phyloP scores from a whole-genome alignment of 2,888 invertebrate genomes.

The Thecophora atra region DNA sequence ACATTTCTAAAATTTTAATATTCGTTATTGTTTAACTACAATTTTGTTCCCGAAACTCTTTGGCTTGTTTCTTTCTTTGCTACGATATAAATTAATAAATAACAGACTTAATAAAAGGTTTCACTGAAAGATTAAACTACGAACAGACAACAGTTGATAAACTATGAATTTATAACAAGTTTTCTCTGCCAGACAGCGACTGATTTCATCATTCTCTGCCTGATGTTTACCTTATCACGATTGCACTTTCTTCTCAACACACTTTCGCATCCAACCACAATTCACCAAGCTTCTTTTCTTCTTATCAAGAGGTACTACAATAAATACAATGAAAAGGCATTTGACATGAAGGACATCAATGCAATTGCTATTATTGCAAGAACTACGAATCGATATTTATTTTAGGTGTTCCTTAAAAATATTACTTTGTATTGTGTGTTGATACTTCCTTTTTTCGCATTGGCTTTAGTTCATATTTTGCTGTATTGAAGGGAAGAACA shows the following conservation, averaged over 20 bases:
- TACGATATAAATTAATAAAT: neutral
- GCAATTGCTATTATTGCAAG: neutral
- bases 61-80: slow-evolving; percentile 13
- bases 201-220: too few species aligned
- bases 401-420: neutral
- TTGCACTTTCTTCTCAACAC: neutral
- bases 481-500: too few species aligned
- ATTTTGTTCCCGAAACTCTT: slow-evolving; percentile 64
- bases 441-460: too few species aligned
- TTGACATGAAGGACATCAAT: too few species aligned
- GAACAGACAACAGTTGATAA: neutral
- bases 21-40: slow-evolving; percentile 54
- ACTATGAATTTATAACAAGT: neutral
- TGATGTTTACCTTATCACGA: too few species aligned
- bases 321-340: too few species aligned
- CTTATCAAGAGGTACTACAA: too few species aligned
- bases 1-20: slow-evolving; percentile 15
- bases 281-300: too few species aligned
- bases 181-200: too few species aligned
- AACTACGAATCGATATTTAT: neutral
- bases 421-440: neutral
- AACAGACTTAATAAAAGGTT: neutral
- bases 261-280: neutral
- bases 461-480: too few species aligned
- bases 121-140: neutral